Percentiles rank a stretch among this genome's conserved stretches.
Conservation (phyloP, 2,113 vertebrate genomes). For the Bagarius yarrelli region DNA sequence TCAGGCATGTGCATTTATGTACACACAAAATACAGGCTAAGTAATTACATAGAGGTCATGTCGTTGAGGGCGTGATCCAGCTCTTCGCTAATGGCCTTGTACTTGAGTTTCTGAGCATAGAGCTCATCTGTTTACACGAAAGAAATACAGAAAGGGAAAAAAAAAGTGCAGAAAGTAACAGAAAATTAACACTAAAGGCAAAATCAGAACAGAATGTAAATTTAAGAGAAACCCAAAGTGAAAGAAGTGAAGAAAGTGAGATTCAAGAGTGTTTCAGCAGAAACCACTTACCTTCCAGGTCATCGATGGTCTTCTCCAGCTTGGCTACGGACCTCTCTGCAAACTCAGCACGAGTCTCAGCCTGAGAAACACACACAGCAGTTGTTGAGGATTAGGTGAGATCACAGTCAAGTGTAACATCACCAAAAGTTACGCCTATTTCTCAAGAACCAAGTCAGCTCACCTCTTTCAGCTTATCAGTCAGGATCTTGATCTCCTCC, state of each 20-base stretch:
- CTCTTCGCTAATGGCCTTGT: slow-evolving; percentile 99
- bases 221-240: not conserved
- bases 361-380: slow-evolving; percentile 58
- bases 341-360: slow-evolving; percentile 84
- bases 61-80: slow-evolving; percentile 98
- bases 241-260: too few relatives aligned
- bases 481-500: slow-evolving; percentile 96
- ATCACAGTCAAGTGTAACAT: not conserved
- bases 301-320: slow-evolving; percentile 87
- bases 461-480: slow-evolving; percentile 97
- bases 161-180: slow-evolving; percentile 27
- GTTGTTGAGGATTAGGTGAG: not conserved
- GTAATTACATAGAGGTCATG: slow-evolving; percentile 98
- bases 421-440: not conserved
- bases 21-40: slow-evolving; percentile 56
- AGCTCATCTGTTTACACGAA: slow-evolving; percentile 79
- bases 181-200: slow-evolving; percentile 15
- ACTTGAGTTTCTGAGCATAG: slow-evolving; percentile 98
- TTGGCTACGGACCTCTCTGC: slow-evolving; percentile 85
- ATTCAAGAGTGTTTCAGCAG: not conserved
- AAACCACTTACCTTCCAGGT: slow-evolving; percentile 80
- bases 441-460: slow-evolving; percentile 39
- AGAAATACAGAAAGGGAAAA: slow-evolving; percentile 34
- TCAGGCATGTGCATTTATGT: slow-evolving; percentile 34
- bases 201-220: slow-evolving; percentile 10